Evolutionary conservation across 2,888 invertebrate species (phyloP), one percentile per base, ranked within the genome.

Genomic region (Phalangium opilio): DNA sequence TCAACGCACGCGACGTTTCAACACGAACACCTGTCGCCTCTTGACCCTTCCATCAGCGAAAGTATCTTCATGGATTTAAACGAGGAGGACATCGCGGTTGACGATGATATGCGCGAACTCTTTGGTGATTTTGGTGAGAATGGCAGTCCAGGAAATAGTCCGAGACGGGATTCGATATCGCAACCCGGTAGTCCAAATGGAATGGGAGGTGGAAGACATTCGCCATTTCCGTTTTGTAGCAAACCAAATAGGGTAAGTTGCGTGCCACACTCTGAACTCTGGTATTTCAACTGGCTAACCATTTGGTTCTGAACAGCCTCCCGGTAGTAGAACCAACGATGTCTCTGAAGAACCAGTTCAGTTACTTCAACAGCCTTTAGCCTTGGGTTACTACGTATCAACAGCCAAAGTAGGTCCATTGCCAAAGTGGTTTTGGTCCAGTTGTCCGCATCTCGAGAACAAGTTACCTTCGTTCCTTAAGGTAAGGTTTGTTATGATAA

Each of bases 321-420:
- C 55, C 18, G 55, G 57, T 43, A 52, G 50, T 33, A 41, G 59
- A 34, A 47, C 50, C 12, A 54, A 50, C 36, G 59, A 59, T 45
- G 53, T 57, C 21, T 56, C 56, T 53, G 81, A 82, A 65, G 78
- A 86, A 68, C 82, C 86, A 50, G 85, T 87, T 41, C 81, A 84
- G 33, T 75, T 96, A 51, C 75, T 95, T 58, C 95, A 98, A 67
- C 98, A 99, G 71, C 98, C 98, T 10, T 75, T 99, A 56, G 98
- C 98, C 47, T 77, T 96, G 60, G 98, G 98, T 47, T 98, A 93
- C 71, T 76, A 89, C 68, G 86, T 98, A 52, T 95, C 95, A 32
- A 98, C 98, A 38, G 96, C 96, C 45, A 86, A 86, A 46, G 85
- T 89, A 51, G 85, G 83, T 44, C 76, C 79, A 45, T 83, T 93